Percentiles rank a stretch among this genome's conserved stretches.
These are phyloP conservation scores for Paramormyrops hopkinsi DNA, from an alignment of 2,797 vertebrate genomes.

Conservation along the genomic window DNA sequence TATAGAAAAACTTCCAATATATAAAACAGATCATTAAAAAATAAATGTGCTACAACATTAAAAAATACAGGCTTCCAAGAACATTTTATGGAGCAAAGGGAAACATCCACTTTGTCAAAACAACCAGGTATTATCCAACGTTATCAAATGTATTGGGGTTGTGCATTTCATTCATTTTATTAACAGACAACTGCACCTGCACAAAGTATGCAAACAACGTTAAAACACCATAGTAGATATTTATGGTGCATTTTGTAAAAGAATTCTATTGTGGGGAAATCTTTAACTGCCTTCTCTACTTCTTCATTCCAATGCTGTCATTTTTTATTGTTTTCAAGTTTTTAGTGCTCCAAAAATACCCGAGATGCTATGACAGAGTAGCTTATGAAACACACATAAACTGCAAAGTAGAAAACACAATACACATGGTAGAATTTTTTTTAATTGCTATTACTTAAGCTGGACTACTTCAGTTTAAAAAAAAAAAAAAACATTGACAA, in stretches of 20 bases:
- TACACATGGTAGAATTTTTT: not conserved
- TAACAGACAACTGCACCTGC: not conserved
- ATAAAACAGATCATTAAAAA: not conserved
- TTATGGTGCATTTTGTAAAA: not conserved
- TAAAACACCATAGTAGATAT: not conserved
- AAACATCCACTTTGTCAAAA: not conserved
- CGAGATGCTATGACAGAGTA: not conserved
- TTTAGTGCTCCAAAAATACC: not conserved
- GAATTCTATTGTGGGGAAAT: not conserved
- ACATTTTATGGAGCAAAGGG: not conserved
- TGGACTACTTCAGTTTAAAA: not conserved
- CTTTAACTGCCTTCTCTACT: not conserved
- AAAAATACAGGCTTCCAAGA: not conserved
- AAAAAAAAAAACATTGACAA: not conserved
- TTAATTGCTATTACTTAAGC: not conserved
- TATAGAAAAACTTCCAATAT: not conserved
- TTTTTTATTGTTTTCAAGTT: not conserved
- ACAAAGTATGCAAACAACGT: not conserved
- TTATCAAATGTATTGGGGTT: not conserved
- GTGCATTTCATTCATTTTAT: not conserved
- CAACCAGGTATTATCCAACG: not conserved
- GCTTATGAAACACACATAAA: not conserved
- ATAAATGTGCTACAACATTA: not conserved
- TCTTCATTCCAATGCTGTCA: not conserved
- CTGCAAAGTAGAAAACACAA: not conserved